Evolutionary conservation across 2,797 vertebrate species (phyloP).

Genomic region (Hirundo rustica): DNA sequence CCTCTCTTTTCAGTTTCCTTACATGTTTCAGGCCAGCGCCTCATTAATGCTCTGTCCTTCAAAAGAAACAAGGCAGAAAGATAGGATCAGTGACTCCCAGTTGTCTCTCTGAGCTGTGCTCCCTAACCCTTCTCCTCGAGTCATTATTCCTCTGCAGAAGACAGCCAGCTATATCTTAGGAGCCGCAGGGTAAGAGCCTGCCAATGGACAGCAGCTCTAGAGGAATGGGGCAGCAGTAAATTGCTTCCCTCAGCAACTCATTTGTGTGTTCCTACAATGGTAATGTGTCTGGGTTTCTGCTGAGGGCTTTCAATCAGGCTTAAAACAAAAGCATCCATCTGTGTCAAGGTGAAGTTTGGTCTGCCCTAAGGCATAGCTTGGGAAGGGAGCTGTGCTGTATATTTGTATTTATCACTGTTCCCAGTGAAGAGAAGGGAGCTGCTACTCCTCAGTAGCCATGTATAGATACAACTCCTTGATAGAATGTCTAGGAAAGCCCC

Average conservation of each 20-base stretch:
- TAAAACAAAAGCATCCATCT: neutral
- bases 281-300: neutral
- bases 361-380: neutral
- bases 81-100: constrained; percentile 2
- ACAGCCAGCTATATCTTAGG: neutral
- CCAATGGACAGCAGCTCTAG: neutral
- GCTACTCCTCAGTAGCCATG: neutral
- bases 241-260: constrained; percentile 44
- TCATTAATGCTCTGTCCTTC: constrained; percentile 26
- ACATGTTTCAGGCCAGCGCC: neutral
- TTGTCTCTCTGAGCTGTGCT: neutral
- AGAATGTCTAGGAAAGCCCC: neutral
- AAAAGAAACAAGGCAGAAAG: constrained; percentile 12
- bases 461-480: neutral
- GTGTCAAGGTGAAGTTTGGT: neutral
- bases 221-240: constrained; percentile 23
- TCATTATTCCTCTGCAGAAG: constrained; percentile 28
- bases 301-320: constrained; percentile 24
- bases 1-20: neutral
- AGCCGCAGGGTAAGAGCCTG: neutral
- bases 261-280: constrained; percentile 9
- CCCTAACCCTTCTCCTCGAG: neutral
- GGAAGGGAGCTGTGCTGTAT: neutral
- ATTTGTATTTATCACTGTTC: neutral
- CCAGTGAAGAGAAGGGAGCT: neutral